Evolutionary conservation across 2,113 vertebrate species (phyloP), one percentile per base, ranked within the genome.

Genomic region (Acrocephalus kingi): DNA sequence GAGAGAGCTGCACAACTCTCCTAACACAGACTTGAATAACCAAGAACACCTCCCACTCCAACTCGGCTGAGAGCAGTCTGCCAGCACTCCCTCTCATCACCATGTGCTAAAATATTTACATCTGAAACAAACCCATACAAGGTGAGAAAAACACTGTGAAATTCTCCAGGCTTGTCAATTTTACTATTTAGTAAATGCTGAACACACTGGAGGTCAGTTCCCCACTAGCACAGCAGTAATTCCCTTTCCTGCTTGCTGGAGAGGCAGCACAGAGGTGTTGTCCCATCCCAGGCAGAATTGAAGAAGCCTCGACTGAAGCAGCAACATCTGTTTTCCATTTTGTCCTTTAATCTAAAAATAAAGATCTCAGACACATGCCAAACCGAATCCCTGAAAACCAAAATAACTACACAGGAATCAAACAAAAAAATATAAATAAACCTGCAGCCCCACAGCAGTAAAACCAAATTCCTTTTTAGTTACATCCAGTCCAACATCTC

Each of bases 261-360:
- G 11, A 90, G 78, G 46, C 83, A 87, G 93, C 89, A 64, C 74
- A 79, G 77, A 95, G 72, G 73, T 95, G 86, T 11, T 74, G 74
- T 49, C 62, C 48, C 49, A 51, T 33, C 41, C 80, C 49, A 69
- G 25, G 77, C 90, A 93, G 59, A 79, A 27, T 3, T 39, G 55
- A 86, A 86, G 66, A 85, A 89, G 71, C 46, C 90, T 66, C 37
- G 62, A 45, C 61, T 82, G 72, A 21, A 46, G 69, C 2, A 86
- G 87, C 84, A 87, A 97, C 84, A 97, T 97, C 96, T 97, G 96
- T 92, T 97, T 97, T 96, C 94, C 94, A 94, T 92, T 96, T 58
- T 69, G 85, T 35, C 85, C 91, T 85, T 95, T 93, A 76, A 96
- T 96, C 95, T 97, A 95, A 97, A 97, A 97, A 93, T 94, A 97